phyloP scores from a whole-genome alignment of 2,113 vertebrate genomes.

The Eonycteris spelaea region DNA sequence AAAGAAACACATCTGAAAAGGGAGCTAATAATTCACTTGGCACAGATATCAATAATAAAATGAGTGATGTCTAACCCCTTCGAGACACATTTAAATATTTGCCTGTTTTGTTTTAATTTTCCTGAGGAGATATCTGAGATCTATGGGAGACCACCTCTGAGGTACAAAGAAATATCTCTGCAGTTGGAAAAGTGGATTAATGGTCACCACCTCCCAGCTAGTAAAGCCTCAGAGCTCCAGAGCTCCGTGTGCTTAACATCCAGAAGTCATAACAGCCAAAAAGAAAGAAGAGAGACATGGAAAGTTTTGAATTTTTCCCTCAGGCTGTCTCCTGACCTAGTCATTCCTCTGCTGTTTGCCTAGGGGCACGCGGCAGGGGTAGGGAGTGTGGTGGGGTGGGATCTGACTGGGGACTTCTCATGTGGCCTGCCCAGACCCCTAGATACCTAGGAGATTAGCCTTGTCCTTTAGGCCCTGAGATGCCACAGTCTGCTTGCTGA shows the following conservation, averaged over 20 bases:
- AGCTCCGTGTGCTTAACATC: background rate
- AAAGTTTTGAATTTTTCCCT: background rate
- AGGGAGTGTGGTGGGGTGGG: too few species aligned
- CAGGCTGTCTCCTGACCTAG: background rate
- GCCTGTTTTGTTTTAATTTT: background rate
- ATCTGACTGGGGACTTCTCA: background rate
- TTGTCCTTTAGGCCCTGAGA: background rate
- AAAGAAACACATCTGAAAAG: background rate
- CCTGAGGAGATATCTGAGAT: background rate
- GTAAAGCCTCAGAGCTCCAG: background rate
- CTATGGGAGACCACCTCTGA: background rate
- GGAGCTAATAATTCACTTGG: background rate
- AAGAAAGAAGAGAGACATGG: background rate
- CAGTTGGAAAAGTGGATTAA: background rate
- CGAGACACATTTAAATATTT: background rate
- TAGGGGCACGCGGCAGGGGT: too few species aligned
- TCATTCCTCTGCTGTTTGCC: background rate
- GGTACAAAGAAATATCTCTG: background rate
- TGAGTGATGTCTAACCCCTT: background rate
- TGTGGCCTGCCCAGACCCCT: background rate
- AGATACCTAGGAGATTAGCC: background rate
- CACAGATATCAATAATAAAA: background rate
- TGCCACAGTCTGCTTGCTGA: background rate
- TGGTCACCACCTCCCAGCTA: background rate
- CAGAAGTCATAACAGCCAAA: background rate